Evolutionary conservation across 1,140 invertebrate species (phyloP).

Genomic region (Colletes latitarsis): DNA sequence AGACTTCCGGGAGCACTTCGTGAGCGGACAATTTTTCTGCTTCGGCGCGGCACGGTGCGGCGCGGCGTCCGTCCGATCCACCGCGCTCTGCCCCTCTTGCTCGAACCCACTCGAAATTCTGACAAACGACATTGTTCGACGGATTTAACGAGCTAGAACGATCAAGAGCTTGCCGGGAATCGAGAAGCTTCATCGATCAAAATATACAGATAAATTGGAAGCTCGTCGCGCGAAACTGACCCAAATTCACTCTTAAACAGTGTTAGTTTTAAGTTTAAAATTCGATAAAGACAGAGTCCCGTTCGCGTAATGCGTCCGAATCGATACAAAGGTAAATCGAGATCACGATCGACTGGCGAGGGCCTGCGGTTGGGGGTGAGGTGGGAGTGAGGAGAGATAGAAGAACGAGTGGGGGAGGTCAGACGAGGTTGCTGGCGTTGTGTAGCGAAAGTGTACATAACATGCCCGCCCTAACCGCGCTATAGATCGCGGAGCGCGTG

Average conservation of each 20-base stretch:
- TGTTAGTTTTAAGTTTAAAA: too few species aligned
- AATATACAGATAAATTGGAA: too few species aligned
- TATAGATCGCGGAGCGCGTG: constrained; percentile 69
- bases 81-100: constrained; percentile 4
- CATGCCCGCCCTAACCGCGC: constrained; percentile 65
- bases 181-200: too few species aligned
- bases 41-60: too few species aligned
- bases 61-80: too few species aligned
- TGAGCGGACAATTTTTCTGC: constrained; percentile 20
- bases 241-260: too few species aligned
- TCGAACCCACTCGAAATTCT: constrained; percentile 39
- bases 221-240: too few species aligned
- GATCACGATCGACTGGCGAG: constrained; percentile 1
- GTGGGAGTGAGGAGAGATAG: constrained; percentile 16
- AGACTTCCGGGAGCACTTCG: constrained; percentile 54
- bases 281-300: background rate
- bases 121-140: constrained; percentile 39
- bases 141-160: constrained; percentile 34
- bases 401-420: constrained; percentile 62
- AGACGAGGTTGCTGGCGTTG: constrained; percentile 67
- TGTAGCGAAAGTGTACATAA: constrained; percentile 72
- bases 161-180: background rate
- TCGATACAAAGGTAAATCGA: constrained; percentile 39
- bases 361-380: background rate
- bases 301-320: constrained; percentile 12